Evolutionary conservation across 2,888 invertebrate genomes (phyloP).

Genomic region (Boloria selene): DNA sequence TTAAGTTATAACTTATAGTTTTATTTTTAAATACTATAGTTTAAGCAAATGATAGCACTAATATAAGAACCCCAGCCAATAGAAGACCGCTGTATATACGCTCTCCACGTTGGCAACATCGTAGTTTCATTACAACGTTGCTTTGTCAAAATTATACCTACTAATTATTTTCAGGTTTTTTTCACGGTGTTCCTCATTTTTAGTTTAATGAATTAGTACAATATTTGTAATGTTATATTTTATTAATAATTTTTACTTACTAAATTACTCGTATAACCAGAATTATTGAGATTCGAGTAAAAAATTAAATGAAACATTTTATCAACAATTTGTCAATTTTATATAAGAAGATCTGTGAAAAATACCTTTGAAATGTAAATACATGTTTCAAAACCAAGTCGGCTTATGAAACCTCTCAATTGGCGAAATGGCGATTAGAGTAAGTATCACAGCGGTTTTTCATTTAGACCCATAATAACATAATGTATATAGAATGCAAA

Average conservation of each 20-base stretch:
- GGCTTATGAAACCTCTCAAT: slow-evolving; percentile 3
- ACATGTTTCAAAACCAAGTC: neutral
- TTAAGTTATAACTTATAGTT: neutral
- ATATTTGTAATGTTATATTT: no score
- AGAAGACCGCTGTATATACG: slow-evolving; percentile 63
- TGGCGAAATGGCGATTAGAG: slow-evolving; percentile 21
- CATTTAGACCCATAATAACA: neutral
- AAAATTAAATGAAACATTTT: no score
- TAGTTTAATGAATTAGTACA: no score
- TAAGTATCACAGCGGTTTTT: slow-evolving; percentile 30
- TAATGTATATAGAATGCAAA: neutral
- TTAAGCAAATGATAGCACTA: slow-evolving; percentile 35
- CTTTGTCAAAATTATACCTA: slow-evolving; percentile 9
- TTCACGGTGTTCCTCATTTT: slow-evolving; percentile 2
- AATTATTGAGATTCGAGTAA: no score
- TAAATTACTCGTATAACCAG: no score
- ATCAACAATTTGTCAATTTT: no score
- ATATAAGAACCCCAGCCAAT: slow-evolving; percentile 30
- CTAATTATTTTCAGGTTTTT: neutral
- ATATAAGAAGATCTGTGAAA: neutral
- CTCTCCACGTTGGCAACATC: slow-evolving; percentile 44
- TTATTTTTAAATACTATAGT: neutral
- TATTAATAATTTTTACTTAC: no score
- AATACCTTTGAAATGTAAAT: slow-evolving; percentile 1
- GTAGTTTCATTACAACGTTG: slow-evolving; percentile 17